Conservation (phyloP, 1,140 invertebrate genomes). For the Stratiolaelaps scimitus region DNA sequence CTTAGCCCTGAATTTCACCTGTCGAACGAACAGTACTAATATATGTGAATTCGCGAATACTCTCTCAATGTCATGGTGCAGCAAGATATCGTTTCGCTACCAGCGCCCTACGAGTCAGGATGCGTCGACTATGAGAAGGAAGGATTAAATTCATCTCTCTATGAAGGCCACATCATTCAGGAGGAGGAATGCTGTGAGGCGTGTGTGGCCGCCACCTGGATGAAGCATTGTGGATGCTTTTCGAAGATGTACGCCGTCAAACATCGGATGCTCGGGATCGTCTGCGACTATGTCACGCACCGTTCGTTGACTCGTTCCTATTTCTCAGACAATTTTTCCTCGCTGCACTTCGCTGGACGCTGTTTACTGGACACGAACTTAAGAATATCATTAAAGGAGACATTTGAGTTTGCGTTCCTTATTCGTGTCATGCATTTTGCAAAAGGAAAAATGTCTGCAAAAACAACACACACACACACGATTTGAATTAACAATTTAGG, state of each 20-base stretch:
- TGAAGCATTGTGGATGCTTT: conserved; percentile 22
- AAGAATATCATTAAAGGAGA: too few relatives aligned
- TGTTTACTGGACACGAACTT: too few relatives aligned
- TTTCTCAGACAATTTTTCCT: too few relatives aligned
- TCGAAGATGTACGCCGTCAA: conserved; percentile 26
- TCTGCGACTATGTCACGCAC: conserved; percentile 16
- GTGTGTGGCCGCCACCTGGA: conserved; percentile 24
- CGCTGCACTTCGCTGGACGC: too few relatives aligned
- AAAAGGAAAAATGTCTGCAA: too few relatives aligned
- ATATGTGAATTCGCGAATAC: too few relatives aligned
- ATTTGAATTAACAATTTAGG: too few relatives aligned
- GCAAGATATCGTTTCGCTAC: not conserved
- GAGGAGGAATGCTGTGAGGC: conserved; percentile 23
- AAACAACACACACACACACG: too few relatives aligned
- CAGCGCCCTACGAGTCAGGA: conserved; percentile 6
- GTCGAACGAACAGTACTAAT: too few relatives aligned
- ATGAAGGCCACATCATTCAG: not conserved
- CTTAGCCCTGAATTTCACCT: too few relatives aligned
- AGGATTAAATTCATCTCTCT: not conserved
- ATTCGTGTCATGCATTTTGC: not conserved
- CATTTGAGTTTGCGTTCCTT: not conserved
- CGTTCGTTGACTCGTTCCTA: too few relatives aligned
- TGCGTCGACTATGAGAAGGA: conserved; percentile 24
- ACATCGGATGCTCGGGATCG: conserved; percentile 5
- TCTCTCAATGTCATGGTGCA: too few relatives aligned